Percentiles rank a stretch among this genome's conserved stretches.
These are phyloP conservation scores for Helicoverpa armigera DNA, from an alignment of 1,140 invertebrate genomes.

Conservation along the genomic window DNA sequence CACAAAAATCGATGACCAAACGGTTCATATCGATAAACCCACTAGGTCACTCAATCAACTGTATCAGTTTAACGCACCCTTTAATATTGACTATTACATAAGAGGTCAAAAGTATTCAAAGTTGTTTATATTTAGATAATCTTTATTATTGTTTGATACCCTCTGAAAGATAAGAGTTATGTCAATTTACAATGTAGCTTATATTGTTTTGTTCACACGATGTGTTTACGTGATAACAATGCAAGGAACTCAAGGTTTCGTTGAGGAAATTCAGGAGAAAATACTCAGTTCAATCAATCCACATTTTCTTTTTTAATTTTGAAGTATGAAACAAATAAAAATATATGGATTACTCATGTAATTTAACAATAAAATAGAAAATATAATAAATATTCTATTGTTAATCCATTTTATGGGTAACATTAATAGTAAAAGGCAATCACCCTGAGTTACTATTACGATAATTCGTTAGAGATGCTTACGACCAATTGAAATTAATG, in stretches of 20 bases:
- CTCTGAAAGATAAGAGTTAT: slow-evolving; percentile 12
- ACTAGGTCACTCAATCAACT: not conserved
- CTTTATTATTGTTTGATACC: not conserved
- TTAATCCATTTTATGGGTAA: not conserved
- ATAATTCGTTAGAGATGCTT: not conserved
- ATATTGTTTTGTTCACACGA: slow-evolving; percentile 25
- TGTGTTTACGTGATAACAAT: slow-evolving; percentile 15
- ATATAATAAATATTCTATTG: too few species aligned
- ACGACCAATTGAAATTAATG: slow-evolving; percentile 14
- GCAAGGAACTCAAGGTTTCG: slow-evolving; percentile 9
- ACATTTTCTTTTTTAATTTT: too few species aligned
- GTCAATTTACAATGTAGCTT: slow-evolving; percentile 15
- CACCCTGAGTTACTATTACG: not conserved
- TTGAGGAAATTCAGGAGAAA: not conserved
- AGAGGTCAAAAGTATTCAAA: slow-evolving; percentile 16
- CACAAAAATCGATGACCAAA: slow-evolving; percentile 15
- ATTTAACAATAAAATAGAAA: too few species aligned
- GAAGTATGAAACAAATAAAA: too few species aligned
- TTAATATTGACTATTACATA: not conserved
- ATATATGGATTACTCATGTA: too few species aligned
- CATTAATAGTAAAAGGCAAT: not conserved
- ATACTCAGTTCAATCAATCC: not conserved
- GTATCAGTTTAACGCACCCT: not conserved
- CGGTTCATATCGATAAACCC: not conserved
- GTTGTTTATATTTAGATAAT: slow-evolving; percentile 18